Conservation (phyloP, 2,113 vertebrate species). For the Lichenostomus cassidix region DNA sequence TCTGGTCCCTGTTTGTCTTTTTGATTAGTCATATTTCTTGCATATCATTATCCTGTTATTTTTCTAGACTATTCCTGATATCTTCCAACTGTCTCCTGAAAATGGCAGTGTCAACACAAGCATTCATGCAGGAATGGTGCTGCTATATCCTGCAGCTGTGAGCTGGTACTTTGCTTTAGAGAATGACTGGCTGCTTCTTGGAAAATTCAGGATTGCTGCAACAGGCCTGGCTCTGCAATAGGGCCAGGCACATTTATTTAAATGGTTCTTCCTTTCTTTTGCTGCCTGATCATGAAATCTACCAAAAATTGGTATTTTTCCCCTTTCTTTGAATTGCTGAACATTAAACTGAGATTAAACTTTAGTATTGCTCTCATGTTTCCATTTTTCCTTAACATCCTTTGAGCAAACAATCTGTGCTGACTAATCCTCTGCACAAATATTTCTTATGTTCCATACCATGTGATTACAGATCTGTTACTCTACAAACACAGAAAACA, state of each 20-base stretch:
- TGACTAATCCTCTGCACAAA: not conserved
- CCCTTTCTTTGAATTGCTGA: not conserved
- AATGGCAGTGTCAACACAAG: not conserved
- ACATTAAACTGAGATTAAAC: not conserved
- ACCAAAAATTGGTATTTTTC: fast-evolving
- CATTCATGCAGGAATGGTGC: not conserved
- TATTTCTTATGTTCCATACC: not conserved
- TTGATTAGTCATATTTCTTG: not conserved
- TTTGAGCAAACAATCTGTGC: not conserved
- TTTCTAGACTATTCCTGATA: not conserved
- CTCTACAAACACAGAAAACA: not conserved
- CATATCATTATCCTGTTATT: not conserved
- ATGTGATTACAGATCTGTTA: not conserved
- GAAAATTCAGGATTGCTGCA: not conserved
- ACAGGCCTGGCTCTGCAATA: not conserved
- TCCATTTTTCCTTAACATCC: not conserved
- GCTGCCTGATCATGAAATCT: not conserved
- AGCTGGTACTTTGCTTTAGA: not conserved
- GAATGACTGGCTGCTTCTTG: not conserved
- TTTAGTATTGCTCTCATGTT: not conserved
- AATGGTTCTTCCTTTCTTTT: not conserved
- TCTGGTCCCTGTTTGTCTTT: not conserved
- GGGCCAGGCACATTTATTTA: not conserved
- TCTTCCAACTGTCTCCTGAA: not conserved
- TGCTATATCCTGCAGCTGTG: not conserved